These are phyloP conservation scores for Excalfactoria chinensis DNA, from an alignment of 2,113 vertebrate genomes.

Conservation along the genomic window DNA sequence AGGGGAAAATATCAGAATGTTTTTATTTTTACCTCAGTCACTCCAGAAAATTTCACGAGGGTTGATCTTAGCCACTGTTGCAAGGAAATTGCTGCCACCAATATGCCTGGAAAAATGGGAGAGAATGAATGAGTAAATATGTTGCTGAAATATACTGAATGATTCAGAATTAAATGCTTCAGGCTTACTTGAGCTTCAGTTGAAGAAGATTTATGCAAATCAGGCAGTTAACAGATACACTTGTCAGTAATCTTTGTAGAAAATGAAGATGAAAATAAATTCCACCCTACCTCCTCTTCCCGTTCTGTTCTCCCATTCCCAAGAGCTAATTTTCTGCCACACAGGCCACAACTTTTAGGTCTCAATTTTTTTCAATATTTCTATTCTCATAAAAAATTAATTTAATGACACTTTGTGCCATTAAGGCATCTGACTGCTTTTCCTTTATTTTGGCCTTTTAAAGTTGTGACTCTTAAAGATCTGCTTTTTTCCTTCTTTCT, in stretches of 20 bases:
- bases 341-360: neutral
- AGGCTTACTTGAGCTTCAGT: slow-evolving; percentile 29
- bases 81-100: slow-evolving; percentile 51
- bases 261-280: slow-evolving; percentile 9
- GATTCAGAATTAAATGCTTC: slow-evolving; percentile 38
- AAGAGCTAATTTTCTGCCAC: slow-evolving; percentile 38
- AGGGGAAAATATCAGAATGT: slow-evolving; percentile 71
- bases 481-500: neutral
- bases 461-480: neutral
- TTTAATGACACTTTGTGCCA: neutral
- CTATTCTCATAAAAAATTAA: slow-evolving; percentile 31
- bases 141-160: slow-evolving; percentile 20
- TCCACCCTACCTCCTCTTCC: neutral
- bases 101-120: slow-evolving; percentile 36
- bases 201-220: slow-evolving; percentile 36
- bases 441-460: neutral
- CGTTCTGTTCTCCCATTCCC: neutral
- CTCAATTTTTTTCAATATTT: slow-evolving; percentile 12
- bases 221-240: slow-evolving; percentile 50
- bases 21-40: slow-evolving; percentile 80
- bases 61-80: slow-evolving; percentile 22
- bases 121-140: slow-evolving; percentile 42
- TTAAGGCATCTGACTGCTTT: neutral
- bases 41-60: slow-evolving; percentile 69
- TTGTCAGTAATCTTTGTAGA: neutral